These are phyloP conservation scores for Eupsilia transversa DNA, from an alignment of 2,888 invertebrate genomes.

Conservation along the genomic window DNA sequence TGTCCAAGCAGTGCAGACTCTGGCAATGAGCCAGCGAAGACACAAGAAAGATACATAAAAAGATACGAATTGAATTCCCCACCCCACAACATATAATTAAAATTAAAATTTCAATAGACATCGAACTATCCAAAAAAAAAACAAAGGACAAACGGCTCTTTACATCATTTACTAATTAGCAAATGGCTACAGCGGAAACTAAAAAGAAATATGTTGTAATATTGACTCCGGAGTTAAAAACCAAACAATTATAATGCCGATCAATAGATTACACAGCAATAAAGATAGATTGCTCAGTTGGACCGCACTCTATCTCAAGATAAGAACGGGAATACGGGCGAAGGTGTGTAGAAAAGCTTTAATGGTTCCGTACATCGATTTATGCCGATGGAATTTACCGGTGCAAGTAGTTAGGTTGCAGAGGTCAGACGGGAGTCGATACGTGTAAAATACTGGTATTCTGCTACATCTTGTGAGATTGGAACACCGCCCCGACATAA, in stretches of 20 bases:
- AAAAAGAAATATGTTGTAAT: conserved; percentile 50
- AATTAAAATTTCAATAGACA: neutral
- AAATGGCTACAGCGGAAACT: conserved; percentile 11
- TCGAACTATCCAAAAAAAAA: neutral
- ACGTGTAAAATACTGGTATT: conserved; percentile 52
- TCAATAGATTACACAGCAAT: conserved; percentile 62
- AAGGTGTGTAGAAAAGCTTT: conserved; percentile 57
- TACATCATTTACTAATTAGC: conserved; percentile 27
- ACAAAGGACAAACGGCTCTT: conserved; percentile 14
- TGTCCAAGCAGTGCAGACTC: neutral
- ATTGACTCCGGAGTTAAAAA: conserved; percentile 47
- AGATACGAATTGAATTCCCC: conserved; percentile 21
- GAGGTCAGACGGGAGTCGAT: conserved; percentile 56
- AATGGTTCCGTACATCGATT: conserved; percentile 62
- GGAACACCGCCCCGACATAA: conserved; percentile 49
- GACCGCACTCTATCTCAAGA: conserved; percentile 60
- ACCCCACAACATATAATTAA: neutral
- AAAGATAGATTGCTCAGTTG: conserved; percentile 62
- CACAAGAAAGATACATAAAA: conserved; percentile 5
- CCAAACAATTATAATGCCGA: conserved; percentile 64
- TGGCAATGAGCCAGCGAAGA: conserved; percentile 34
- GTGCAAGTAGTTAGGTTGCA: conserved; percentile 41
- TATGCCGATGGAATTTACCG: conserved; percentile 50
- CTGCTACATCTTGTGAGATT: conserved; percentile 43
- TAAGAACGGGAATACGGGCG: conserved; percentile 56